Percentiles rank a stretch among this genome's conserved stretches.
Evolutionary conservation across 1,140 invertebrate genomes (phyloP).

Genomic region (Drosophila tsacasi): DNA sequence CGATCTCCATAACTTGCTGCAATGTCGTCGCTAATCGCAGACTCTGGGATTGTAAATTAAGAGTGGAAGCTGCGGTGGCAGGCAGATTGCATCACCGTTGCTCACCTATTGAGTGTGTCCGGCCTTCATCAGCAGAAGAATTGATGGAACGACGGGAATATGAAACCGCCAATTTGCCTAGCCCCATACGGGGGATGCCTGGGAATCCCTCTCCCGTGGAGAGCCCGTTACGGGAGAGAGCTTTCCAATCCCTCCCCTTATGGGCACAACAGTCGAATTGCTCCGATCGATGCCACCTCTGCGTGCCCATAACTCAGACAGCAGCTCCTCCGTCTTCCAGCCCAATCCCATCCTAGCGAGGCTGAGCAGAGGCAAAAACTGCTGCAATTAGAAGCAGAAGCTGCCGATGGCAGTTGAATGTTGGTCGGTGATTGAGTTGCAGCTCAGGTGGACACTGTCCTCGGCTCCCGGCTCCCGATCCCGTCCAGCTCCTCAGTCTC

Average conservation of each 20-base stretch:
- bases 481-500: slow-evolving; percentile 6
- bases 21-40: slow-evolving; percentile 66
- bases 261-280: slow-evolving; percentile 28
- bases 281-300: slow-evolving; percentile 48
- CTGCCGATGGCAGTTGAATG: slow-evolving; percentile 65
- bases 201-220: slow-evolving; percentile 13
- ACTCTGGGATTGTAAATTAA: slow-evolving; percentile 58
- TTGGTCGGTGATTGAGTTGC: slow-evolving; percentile 72
- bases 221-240: slow-evolving; percentile 40
- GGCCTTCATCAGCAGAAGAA: slow-evolving; percentile 31
- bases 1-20: slow-evolving; percentile 57
- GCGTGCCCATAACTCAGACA: slow-evolving; percentile 51
- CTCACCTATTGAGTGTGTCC: slow-evolving; percentile 62
- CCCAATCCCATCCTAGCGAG: slow-evolving; percentile 32
- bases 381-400: slow-evolving; percentile 71
- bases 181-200: slow-evolving; percentile 16
- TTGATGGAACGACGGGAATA: slow-evolving; percentile 33
- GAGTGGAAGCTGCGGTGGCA: slow-evolving; percentile 32
- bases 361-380: slow-evolving; percentile 53
- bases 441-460: slow-evolving; percentile 61
- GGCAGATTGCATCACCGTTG: slow-evolving; percentile 62
- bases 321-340: neutral
- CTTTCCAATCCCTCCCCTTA: slow-evolving; percentile 56
- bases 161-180: slow-evolving; percentile 67
- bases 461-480: neutral